Base-by-base conservation (phyloP, 2,888 invertebrate species). In the Philonicus albiceps region DNA sequence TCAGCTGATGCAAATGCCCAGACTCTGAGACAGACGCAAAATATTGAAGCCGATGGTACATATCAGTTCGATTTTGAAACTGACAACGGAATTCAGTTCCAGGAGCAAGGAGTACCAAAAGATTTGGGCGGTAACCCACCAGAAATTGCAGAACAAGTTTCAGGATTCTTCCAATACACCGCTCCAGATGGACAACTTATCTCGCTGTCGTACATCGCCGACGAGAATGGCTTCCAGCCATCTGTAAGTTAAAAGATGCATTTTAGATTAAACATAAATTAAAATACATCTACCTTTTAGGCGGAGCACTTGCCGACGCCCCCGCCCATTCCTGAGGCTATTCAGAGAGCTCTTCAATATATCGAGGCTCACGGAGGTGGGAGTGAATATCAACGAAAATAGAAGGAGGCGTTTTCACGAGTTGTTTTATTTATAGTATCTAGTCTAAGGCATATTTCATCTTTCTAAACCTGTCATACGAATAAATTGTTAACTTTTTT, bases 61-160 rank as follows among this genome's bases (percentile, higher is more conserved):
- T 96, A 96, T 89, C 94, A 94, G 91, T 96, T 94, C 93, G 95
- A 94, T 95, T 95, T 94, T 90, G 96, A 96, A 93, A 95, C 96
- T n/a, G 96, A 95, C 87, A 96, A 96, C 90, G 96, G 96, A 86
- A 96, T 96, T 87, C 95, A 96, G 90, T 96, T 95, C 1, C 95
- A 96, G 90, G 96, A 96, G 92, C 91, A 94, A 22, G 96, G 96
- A 22, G 95, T 95, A 31, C 91, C 96, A 89, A 96, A 96, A 93
- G 95, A 96, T 88, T 92, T 94, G 3, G 93, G 93, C 88, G 95
- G 95, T 90, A 95, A 95, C 19, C 74, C 74, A 34, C 74, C 74
- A 19, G 94, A 95, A 86, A 93, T 95, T 89, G 95, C 95, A 22
- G 91, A 96, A 94, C 95, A 95, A 1, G 95, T 96, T 1, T 95